A percentile compares a stretch with the other conserved stretches of the same genome.
phyloP scores from a whole-genome alignment of 2,888 invertebrate species.

The Octonoba sinensis region DNA sequence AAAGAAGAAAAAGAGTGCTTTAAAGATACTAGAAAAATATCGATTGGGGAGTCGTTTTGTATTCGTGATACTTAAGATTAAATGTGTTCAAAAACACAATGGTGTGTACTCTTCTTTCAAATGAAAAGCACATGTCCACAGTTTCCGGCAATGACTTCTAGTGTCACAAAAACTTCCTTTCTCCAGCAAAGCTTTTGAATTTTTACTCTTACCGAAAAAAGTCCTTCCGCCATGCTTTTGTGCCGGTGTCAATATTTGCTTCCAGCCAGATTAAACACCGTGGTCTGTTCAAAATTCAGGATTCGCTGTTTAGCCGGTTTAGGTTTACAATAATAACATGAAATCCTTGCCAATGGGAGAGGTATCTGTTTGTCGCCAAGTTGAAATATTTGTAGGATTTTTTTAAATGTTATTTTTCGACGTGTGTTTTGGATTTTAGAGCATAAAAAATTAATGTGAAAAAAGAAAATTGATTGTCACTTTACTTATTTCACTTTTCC shows the following conservation, averaged over 20 bases:
- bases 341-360: not conserved
- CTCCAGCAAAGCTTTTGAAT: not conserved
- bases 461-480: too few relatives aligned
- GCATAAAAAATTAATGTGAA: too few relatives aligned
- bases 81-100: too few relatives aligned
- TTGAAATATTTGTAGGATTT: not conserved
- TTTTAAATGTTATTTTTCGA: too few relatives aligned
- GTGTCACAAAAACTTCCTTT: not conserved
- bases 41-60: too few relatives aligned
- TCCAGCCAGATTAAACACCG: constrained; percentile 55
- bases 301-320: constrained; percentile 21
- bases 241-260: constrained; percentile 48
- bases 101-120: not conserved
- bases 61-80: too few relatives aligned
- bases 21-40: too few relatives aligned
- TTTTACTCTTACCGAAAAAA: constrained; percentile 27
- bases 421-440: too few relatives aligned
- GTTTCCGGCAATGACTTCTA: constrained; percentile 1
- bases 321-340: constrained; percentile 25
- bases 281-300: constrained; percentile 48
- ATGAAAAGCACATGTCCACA: not conserved
- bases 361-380: constrained; percentile 7
- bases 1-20: too few relatives aligned
- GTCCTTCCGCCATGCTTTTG: constrained; percentile 28
- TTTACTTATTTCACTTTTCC: too few relatives aligned